Base-by-base conservation (phyloP, 2,113 vertebrate genomes). In the Odontesthes bonariensis region DNA sequence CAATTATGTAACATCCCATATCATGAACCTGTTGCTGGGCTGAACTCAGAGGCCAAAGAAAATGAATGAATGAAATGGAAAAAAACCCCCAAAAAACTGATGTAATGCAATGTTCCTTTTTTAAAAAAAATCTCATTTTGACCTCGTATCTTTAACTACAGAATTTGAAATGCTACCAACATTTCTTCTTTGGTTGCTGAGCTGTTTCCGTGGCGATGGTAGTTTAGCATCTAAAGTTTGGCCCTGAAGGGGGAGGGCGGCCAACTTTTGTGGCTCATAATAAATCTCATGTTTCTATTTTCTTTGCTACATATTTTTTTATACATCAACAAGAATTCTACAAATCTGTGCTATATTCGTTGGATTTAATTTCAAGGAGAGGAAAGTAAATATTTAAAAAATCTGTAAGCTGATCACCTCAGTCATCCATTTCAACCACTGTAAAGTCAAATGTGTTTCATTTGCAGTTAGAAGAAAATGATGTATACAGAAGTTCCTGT, bases 121-220 rank as follows among this genome's bases (percentile, higher is more conserved):
- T 64, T n/a, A 3, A 17, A 14, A 73, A 60, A 6, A 71, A n/a
- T 76, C 42, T 69, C 0, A 0, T 71, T 79, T 79, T 69, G 20
- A 80, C 60, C 64, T 82, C 33, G 19, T 73, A 10, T 56, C 63
- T 23, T 58, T 51, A 52, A 59, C 44, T 57, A 47, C 59, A 77
- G 42, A 71, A 74, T 69, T 64, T 63, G 14, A 84, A 75, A 79
- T 38, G 22, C 42, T 79, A 67, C 63, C 57, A 59, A 68, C 51
- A 58, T 74, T 77, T 84, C 63, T 57, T 67, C 38, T 66, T 13
- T 61, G 66, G 32, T 40, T 22, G 38, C 65, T 71, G 67, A 84
- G 55, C 57, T 78, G 86, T 88, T 88, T 83, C 82, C 84, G 86
- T 83, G 73, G 79, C 9, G 7, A 89, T 69, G 51, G 22, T n/a